Evolutionary conservation across 2,888 invertebrate species (phyloP), one percentile per base, ranked within the genome.

Genomic region (Sussaba pulchella): DNA sequence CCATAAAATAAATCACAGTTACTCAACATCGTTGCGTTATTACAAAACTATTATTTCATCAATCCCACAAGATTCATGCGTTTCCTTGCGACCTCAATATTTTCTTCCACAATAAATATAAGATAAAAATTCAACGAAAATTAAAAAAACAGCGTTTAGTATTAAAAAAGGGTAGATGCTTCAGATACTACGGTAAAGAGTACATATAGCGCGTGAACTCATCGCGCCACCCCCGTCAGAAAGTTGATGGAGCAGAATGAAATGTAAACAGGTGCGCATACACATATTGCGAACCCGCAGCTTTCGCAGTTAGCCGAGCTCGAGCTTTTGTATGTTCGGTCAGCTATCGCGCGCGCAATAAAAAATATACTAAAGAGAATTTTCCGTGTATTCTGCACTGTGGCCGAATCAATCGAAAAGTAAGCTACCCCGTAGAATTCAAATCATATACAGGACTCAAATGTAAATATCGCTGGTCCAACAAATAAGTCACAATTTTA

Each of bases 241-340:
- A 31, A 31, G 64, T 64, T 64, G 54, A 64, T 64, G 54, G 31
- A 73, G 64, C 52, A 64, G 54, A 52, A 73, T 73, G 73, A 73
- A 73, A 73, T 73, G 73, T 73, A 73, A 64, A 64, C 73, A 73
- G 64, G 43, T 73, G 50, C 24, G 41, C 47, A 36, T 24, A 43
- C 41, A 31, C 24, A 54, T 31, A 31, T 45, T 17, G 41, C 54
- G 26, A 41, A 24, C 17, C 45, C 59, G 24, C 52, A 47, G 63
- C 54, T 43, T 66, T 19, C 19, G 31, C 50, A 47, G 31, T 54
- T 12, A 52, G 41, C 52, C 41, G 43, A 54, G 54, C 26, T 14
- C 39, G 47, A 36, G 69, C 36, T 52, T 50, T 69, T 10, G 52
- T 57, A 57, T 59, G 66, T 59, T 67, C 54, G 57, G 66, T 47